Percentiles rank a stretch among this genome's conserved stretches.
These are phyloP conservation scores for Merluccius polli DNA, from an alignment of 2,797 vertebrate genomes.

Conservation along the genomic window DNA sequence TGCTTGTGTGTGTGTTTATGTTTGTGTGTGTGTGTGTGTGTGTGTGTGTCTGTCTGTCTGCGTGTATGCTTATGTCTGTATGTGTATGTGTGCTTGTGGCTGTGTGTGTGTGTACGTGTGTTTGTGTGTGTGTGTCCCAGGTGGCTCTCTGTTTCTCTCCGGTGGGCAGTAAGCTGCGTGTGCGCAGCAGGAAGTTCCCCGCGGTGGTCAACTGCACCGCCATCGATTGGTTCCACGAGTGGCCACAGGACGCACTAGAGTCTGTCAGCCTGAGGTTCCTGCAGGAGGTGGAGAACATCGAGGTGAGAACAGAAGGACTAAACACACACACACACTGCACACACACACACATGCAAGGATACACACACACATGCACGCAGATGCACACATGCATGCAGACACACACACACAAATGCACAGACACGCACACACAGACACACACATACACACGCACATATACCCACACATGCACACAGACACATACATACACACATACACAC, in stretches of 20 bases:
- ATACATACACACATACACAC: neutral
- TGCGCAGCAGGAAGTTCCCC: conserved; percentile 87
- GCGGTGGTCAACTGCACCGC: conserved; percentile 83
- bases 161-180: conserved; percentile 80
- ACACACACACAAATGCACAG: too few relatives aligned
- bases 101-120: neutral
- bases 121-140: conserved; percentile 58
- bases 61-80: neutral
- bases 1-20: conserved; percentile 11
- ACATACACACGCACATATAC: neutral
- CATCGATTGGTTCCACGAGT: conserved; percentile 93
- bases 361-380: neutral
- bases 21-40: conserved; percentile 67
- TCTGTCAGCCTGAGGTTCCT: conserved; percentile 90
- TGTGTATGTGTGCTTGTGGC: conserved; percentile 5
- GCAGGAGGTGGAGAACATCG: conserved; percentile 75
- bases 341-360: too few relatives aligned
- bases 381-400: too few relatives aligned
- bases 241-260: conserved; percentile 88
- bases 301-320: conserved; percentile 67
- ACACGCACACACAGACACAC: neutral
- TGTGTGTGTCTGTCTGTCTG: conserved; percentile 68
- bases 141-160: conserved; percentile 92
- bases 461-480: neutral
- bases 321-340: neutral